Evolutionary conservation across 1,140 invertebrate genomes (phyloP).

Genomic region (Hycleus cichorii): DNA sequence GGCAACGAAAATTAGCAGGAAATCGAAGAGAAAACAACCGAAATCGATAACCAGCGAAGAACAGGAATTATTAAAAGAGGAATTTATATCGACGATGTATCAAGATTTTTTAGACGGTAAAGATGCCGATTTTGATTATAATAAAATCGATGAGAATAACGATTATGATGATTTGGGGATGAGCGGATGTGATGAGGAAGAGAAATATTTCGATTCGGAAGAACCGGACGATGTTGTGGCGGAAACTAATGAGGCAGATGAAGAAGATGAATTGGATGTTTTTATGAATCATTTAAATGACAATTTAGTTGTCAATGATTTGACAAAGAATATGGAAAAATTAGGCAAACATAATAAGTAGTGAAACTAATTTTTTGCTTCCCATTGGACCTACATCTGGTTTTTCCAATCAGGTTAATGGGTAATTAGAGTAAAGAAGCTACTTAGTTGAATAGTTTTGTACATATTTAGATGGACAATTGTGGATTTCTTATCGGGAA

Average conservation of each 20-base stretch:
- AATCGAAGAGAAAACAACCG: slow-evolving; percentile 2
- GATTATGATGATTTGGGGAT: slow-evolving; percentile 70
- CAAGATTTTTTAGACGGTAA: slow-evolving; percentile 76
- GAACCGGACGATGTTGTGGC: slow-evolving; percentile 52
- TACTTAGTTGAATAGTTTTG: slow-evolving; percentile 11
- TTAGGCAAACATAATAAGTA: not conserved
- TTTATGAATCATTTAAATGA: slow-evolving; percentile 62
- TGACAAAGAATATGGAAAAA: slow-evolving; percentile 32
- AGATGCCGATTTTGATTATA: slow-evolving; percentile 79
- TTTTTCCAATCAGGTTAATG: slow-evolving; percentile 20
- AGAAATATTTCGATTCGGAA: slow-evolving; percentile 82
- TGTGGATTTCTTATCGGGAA: slow-evolving; percentile 14
- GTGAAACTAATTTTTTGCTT: too few species aligned
- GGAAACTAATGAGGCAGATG: slow-evolving; percentile 32
- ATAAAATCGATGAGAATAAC: slow-evolving; percentile 65
- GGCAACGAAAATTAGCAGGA: slow-evolving; percentile 20
- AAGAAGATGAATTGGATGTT: slow-evolving; percentile 63
- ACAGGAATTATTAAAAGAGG: slow-evolving; percentile 62
- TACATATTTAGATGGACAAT: slow-evolving; percentile 23
- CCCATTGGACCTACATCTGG: too few species aligned
- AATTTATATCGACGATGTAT: slow-evolving; percentile 85
- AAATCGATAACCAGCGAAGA: slow-evolving; percentile 47
- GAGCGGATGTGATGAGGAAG: slow-evolving; percentile 68
- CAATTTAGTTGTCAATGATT: slow-evolving; percentile 37
- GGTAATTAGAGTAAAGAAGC: slow-evolving; percentile 23